A percentile compares a stretch with the other conserved stretches of the same genome.
phyloP scores from a whole-genome alignment of 1,140 invertebrate genomes.

The Meloidogyne hapla region DNA sequence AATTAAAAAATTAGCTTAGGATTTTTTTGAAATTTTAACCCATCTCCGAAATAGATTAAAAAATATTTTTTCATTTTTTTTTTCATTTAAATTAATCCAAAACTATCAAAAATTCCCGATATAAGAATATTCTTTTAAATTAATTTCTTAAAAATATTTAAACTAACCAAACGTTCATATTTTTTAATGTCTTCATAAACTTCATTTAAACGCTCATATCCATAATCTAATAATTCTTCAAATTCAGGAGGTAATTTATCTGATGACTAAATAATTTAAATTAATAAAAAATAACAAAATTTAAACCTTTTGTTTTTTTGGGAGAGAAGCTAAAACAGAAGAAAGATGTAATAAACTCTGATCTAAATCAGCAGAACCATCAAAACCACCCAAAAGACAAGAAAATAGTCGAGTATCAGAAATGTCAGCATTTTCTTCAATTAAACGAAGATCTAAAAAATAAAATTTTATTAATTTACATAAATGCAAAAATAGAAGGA shows the following conservation, averaged over 20 bases:
- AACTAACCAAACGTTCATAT: conserved; percentile 15
- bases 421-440: conserved; percentile 26
- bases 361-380: conserved; percentile 11
- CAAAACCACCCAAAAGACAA: conserved; percentile 9
- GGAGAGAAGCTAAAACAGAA: neutral
- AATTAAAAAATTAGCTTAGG: no score
- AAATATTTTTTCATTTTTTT: neutral
- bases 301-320: neutral
- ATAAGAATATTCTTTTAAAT: no score
- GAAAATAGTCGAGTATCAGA: conserved; percentile 17
- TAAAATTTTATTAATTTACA: neutral
- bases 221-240: conserved; percentile 18
- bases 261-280: neutral
- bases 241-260: conserved; percentile 10
- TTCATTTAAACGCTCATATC: conserved; percentile 21
- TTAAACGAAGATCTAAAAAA: conserved; percentile 13
- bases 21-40: no score
- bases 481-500: no score
- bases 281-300: neutral
- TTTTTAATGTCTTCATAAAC: conserved; percentile 16
- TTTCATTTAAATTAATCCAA: no score
- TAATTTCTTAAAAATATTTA: no score
- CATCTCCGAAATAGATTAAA: neutral
- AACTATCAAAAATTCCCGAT: no score
- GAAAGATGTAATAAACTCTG: conserved; percentile 17